These are phyloP conservation scores for Pluvialis apricaria DNA, from an alignment of 2,113 vertebrate genomes.

Conservation along the genomic window DNA sequence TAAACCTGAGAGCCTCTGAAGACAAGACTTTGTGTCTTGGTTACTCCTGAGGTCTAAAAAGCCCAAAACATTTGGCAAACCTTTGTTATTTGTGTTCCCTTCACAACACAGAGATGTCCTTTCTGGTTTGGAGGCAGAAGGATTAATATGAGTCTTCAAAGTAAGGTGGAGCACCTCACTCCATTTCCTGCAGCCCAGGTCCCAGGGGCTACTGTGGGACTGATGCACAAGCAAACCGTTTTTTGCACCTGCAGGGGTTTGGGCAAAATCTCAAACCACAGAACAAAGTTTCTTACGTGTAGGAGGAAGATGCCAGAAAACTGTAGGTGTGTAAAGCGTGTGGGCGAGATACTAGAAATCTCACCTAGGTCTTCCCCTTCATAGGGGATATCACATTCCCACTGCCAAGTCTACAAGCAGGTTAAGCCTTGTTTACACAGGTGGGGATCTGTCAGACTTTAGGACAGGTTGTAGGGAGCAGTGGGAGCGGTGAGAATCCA, in stretches of 20 bases:
- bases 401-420: not conserved
- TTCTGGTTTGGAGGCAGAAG: not conserved
- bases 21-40: not conserved
- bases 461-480: not conserved
- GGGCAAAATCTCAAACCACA: not conserved
- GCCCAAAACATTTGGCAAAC: not conserved
- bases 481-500: not conserved
- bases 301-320: not conserved
- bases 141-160: not conserved
- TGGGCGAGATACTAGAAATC: not conserved
- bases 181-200: not conserved
- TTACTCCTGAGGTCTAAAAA: not conserved
- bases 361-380: not conserved
- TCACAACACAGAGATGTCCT: not conserved
- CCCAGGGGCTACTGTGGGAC: not conserved
- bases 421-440: not conserved
- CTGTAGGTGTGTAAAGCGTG: not conserved
- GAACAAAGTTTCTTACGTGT: not conserved
- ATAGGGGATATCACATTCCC: rapidly evolving
- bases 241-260: not conserved
- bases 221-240: not conserved
- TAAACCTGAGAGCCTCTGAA: not conserved
- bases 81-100: not conserved
- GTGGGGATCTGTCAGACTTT: not conserved
- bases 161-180: not conserved